These are phyloP conservation scores for Caenorhabditis sinica DNA, from an alignment of 2,888 invertebrate genomes.

Conservation along the genomic window DNA sequence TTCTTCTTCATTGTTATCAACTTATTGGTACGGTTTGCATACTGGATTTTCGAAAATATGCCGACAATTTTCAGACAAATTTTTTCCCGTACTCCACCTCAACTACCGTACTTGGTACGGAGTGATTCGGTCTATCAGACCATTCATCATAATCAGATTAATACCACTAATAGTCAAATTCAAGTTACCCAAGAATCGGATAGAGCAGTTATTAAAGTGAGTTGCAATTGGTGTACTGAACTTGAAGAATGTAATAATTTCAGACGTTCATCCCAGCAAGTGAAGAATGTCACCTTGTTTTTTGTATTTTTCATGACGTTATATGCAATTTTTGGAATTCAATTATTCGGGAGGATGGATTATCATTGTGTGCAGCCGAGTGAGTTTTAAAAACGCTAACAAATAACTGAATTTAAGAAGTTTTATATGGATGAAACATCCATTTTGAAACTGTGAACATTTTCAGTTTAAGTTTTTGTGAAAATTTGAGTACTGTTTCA, in stretches of 20 bases:
- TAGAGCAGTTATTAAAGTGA: conserved; percentile 99
- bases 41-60: neutral
- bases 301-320: conserved; percentile 99
- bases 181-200: conserved; percentile 98
- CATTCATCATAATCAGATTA: conserved; percentile 97
- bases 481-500: too few species aligned
- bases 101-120: conserved; percentile 91
- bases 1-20: conserved; percentile 89
- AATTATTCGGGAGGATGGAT: conserved; percentile 97
- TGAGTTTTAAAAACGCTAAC: conserved; percentile 5
- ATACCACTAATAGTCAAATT: conserved; percentile 97
- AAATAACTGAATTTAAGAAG: too few species aligned
- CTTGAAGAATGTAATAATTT: conserved; percentile 79
- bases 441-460: neutral
- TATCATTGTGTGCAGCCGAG: conserved; percentile 95
- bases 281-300: conserved; percentile 99
- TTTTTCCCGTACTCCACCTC: conserved; percentile 73
- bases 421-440: too few species aligned
- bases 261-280: conserved; percentile 99
- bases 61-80: conserved; percentile 52
- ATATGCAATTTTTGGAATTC: conserved; percentile 97
- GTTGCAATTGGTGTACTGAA: too few species aligned
- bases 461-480: too few species aligned
- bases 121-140: conserved; percentile 94
- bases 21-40: conserved; percentile 59